phyloP scores from a whole-genome alignment of 2,888 invertebrate genomes.

The Tyria jacobaeae region DNA sequence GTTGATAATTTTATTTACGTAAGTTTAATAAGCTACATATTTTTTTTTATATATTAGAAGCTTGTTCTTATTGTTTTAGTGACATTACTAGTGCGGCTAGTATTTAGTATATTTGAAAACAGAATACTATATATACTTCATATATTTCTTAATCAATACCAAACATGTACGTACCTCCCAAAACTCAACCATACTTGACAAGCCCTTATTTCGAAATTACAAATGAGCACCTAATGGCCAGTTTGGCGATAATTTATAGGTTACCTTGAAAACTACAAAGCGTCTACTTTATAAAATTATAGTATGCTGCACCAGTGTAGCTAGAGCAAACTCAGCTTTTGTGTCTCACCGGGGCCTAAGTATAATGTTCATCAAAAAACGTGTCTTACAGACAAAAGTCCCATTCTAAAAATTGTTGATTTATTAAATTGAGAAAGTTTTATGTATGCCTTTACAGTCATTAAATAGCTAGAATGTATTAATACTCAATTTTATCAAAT shows the following conservation, averaged over 20 bases:
- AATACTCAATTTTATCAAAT: too few species aligned
- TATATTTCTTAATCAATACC: too few species aligned
- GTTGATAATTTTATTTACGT: too few species aligned
- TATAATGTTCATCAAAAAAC: background rate
- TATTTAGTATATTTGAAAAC: too few species aligned
- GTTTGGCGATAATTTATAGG: slow-evolving; percentile 14
- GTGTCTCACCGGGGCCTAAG: background rate
- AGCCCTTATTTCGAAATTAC: background rate
- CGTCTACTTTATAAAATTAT: slow-evolving; percentile 12
- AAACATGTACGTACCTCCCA: too few species aligned
- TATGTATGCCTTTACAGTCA: background rate
- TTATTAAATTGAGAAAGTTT: background rate
- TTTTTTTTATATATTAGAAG: too few species aligned
- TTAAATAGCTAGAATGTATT: too few species aligned
- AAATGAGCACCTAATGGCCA: background rate
- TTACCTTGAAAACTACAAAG: slow-evolving; percentile 11
- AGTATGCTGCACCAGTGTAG: slow-evolving; percentile 15
- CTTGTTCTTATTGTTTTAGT: too few species aligned
- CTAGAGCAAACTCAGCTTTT: slow-evolving; percentile 15
- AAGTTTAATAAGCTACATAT: too few species aligned
- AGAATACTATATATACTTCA: background rate
- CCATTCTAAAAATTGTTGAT: background rate
- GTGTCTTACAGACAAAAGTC: background rate
- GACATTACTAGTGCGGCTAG: too few species aligned
- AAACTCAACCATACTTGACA: background rate